Percentiles rank a stretch among this genome's conserved stretches.
Conservation (phyloP, 2,113 vertebrate genomes). For the Dromas ardeola region DNA sequence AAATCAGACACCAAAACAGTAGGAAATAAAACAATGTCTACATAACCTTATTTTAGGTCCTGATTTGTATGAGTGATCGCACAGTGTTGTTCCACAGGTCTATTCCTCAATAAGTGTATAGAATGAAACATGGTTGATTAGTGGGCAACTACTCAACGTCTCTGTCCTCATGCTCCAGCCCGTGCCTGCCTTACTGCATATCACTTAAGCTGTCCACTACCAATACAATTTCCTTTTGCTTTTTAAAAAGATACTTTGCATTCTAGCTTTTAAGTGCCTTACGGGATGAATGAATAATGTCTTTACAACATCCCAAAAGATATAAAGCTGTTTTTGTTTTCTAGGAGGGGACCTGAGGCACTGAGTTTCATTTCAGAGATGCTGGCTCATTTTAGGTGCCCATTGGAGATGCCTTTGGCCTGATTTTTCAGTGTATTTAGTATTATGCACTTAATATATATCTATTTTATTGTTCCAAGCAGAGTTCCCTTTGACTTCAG, state of each 20-base stretch:
- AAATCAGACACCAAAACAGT: background rate
- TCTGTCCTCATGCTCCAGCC: background rate
- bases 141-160: background rate
- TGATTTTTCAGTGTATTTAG: background rate
- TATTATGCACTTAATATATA: background rate
- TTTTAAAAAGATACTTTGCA: background rate
- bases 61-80: background rate
- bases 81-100: background rate
- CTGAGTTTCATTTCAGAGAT: background rate
- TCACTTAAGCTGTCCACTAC: background rate
- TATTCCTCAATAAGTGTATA: background rate
- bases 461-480: background rate
- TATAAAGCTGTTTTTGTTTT: background rate
- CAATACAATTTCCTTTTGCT: background rate
- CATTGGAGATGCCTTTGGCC: constrained; percentile 2
- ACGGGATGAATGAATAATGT: background rate
- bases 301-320: background rate
- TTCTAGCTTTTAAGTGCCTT: background rate
- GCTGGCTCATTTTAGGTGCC: background rate
- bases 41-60: background rate
- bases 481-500: background rate
- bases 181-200: background rate
- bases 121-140: background rate
- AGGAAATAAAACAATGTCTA: background rate
- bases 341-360: background rate